A percentile compares a stretch with the other conserved stretches of the same genome.
Evolutionary conservation across 2,888 invertebrate species (phyloP).

Genomic region (Oligia strigilis): DNA sequence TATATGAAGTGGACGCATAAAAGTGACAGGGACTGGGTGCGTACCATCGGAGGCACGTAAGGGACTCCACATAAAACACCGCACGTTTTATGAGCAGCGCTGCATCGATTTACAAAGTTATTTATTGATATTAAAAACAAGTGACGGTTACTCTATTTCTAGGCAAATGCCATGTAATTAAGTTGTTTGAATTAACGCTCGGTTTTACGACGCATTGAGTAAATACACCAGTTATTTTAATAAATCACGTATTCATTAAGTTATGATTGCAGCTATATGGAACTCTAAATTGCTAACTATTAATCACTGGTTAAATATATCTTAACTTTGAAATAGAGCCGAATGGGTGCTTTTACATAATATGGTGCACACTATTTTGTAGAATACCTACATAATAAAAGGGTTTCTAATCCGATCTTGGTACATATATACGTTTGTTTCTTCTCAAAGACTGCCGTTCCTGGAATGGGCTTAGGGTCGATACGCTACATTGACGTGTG

Average conservation of each 20-base stretch:
- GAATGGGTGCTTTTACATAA: not conserved
- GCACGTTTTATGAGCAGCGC: slow-evolving; percentile 26
- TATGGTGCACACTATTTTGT: not conserved
- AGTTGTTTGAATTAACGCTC: slow-evolving; percentile 37
- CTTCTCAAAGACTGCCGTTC: slow-evolving; percentile 2
- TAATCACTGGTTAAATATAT: slow-evolving; percentile 40
- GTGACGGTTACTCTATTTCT: slow-evolving; percentile 47
- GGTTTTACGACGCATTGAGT: slow-evolving; percentile 36
- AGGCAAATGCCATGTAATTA: slow-evolving; percentile 40
- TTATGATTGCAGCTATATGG: slow-evolving; percentile 26
- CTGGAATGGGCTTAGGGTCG: slow-evolving; percentile 19
- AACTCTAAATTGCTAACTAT: slow-evolving; percentile 30
- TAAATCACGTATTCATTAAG: slow-evolving; percentile 40
- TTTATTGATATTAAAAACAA: slow-evolving; percentile 57
- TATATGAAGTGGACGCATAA: slow-evolving; percentile 84
- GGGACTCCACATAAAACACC: slow-evolving; percentile 40
- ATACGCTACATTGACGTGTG: slow-evolving; percentile 34
- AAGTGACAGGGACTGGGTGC: slow-evolving; percentile 79
- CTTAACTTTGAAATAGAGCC: not conserved
- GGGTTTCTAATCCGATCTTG: not conserved
- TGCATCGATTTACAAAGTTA: slow-evolving; percentile 45
- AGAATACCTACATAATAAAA: not conserved
- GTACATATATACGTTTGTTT: not conserved
- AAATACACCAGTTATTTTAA: slow-evolving; percentile 44
- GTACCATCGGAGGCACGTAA: slow-evolving; percentile 59